A percentile compares a stretch with the other conserved stretches of the same genome.
These are phyloP conservation scores for Ormyrus labotus DNA, from an alignment of 2,888 invertebrate genomes.

Conservation along the genomic window DNA sequence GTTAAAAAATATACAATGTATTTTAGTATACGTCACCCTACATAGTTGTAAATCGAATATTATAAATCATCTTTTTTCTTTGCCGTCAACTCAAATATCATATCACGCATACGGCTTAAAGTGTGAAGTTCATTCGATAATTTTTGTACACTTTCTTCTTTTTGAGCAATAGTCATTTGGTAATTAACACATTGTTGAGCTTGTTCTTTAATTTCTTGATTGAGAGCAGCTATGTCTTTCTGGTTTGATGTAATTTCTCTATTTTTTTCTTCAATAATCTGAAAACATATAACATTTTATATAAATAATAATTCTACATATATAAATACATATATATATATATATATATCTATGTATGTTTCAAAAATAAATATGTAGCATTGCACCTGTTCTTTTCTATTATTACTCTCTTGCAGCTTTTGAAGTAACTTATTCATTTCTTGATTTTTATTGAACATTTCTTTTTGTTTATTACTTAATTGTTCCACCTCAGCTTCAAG, in stretches of 20 bases:
- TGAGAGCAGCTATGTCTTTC: slow-evolving; percentile 66
- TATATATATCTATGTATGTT: slow-evolving; percentile 5
- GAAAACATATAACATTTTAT: slow-evolving; percentile 33
- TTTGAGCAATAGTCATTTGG: slow-evolving; percentile 66
- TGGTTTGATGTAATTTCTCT: slow-evolving; percentile 65
- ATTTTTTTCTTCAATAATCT: slow-evolving; percentile 66
- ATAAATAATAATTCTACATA: not conserved
- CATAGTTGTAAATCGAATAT: slow-evolving; percentile 42
- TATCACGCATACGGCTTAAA: slow-evolving; percentile 70
- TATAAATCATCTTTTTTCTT: slow-evolving; percentile 66
- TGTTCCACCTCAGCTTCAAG: slow-evolving; percentile 61
- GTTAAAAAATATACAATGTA: not conserved
- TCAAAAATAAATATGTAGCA: slow-evolving; percentile 14
- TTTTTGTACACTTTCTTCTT: slow-evolving; percentile 64
- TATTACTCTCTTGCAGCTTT: slow-evolving; percentile 64
- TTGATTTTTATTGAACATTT: slow-evolving; percentile 59
- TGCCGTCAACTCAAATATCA: slow-evolving; percentile 71
- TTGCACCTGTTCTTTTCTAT: slow-evolving; percentile 66
- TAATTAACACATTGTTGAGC: slow-evolving; percentile 63
- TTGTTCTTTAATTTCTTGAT: slow-evolving; percentile 68
- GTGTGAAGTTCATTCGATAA: slow-evolving; percentile 65
- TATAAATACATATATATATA: not conserved
- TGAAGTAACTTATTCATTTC: slow-evolving; percentile 60
- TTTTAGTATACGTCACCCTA: slow-evolving; percentile 17
- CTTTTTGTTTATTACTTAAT: slow-evolving; percentile 60